Evolutionary conservation across 92 coral and sea anemone genomes (phyloP).

Genomic region (Desmophyllum pertusum): DNA sequence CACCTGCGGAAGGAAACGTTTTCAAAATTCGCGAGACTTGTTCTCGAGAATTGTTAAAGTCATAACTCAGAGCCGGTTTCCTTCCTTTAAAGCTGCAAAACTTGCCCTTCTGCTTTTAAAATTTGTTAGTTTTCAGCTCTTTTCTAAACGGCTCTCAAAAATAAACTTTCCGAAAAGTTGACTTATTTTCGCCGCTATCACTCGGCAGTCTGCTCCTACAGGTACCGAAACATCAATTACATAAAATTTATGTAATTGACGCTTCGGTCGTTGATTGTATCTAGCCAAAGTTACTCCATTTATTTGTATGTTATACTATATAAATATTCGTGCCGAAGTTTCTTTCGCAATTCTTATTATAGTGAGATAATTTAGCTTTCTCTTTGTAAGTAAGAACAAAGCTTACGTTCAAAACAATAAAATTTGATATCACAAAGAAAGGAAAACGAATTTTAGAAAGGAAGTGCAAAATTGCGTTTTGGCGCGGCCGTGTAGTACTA

Average conservation of each 20-base stretch:
- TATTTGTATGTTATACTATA: background rate
- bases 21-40: background rate
- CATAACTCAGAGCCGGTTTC: background rate
- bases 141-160: background rate
- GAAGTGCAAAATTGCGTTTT: background rate
- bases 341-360: conserved; percentile 1
- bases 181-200: too few species aligned
- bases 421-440: background rate
- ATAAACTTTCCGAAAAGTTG: too few species aligned
- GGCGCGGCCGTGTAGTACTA: background rate
- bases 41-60: background rate
- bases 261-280: background rate
- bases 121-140: background rate
- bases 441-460: background rate
- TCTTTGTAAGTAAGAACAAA: background rate
- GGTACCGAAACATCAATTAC: too few species aligned
- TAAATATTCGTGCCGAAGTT: background rate
- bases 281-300: background rate
- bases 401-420: background rate
- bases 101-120: background rate
- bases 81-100: background rate
- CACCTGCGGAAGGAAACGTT: background rate
- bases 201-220: too few species aligned
- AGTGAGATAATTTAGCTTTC: background rate
- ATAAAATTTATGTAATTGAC: too few species aligned